A percentile compares a stretch with the other conserved stretches of the same genome.
Evolutionary conservation across 2,113 vertebrate genomes (phyloP).

Genomic region (Ahaetulla prasina): DNA sequence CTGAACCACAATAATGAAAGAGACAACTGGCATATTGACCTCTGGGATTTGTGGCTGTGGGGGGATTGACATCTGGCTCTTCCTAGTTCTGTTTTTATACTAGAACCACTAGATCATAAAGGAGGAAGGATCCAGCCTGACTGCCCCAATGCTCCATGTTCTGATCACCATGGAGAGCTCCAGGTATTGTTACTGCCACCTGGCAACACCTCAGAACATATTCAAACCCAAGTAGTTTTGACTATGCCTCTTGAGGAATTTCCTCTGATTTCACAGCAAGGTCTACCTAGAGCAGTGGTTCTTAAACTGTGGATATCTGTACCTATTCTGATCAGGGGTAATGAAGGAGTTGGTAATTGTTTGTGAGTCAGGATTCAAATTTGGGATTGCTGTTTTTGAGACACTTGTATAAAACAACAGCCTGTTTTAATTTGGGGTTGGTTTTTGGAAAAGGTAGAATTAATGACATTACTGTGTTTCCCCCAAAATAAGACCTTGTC

Average conservation of each 20-base stretch:
- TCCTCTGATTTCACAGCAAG: not conserved
- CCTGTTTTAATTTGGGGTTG: not conserved
- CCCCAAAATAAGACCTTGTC: no score
- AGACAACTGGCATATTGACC: not conserved
- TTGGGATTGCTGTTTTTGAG: not conserved
- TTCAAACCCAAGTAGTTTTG: not conserved
- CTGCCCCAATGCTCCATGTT: not conserved
- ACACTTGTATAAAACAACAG: not conserved
- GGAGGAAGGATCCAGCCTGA: not conserved
- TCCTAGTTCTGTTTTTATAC: not conserved
- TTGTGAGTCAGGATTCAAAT: not conserved
- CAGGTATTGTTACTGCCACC: not conserved
- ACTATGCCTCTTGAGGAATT: not conserved
- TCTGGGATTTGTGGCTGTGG: not conserved
- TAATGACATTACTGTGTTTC: not conserved
- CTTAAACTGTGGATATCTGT: not conserved
- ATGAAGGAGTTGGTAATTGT: not conserved
- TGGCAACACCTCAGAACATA: not conserved
- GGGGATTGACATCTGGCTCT: not conserved
- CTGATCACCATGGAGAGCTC: not conserved
- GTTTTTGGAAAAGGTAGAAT: not conserved
- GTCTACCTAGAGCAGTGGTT: not conserved
- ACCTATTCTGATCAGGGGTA: not conserved
- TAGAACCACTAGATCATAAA: not conserved
- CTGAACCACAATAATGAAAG: not conserved